Base-by-base conservation (phyloP, 2,888 invertebrate genomes). In the Lysandra coridon region DNA sequence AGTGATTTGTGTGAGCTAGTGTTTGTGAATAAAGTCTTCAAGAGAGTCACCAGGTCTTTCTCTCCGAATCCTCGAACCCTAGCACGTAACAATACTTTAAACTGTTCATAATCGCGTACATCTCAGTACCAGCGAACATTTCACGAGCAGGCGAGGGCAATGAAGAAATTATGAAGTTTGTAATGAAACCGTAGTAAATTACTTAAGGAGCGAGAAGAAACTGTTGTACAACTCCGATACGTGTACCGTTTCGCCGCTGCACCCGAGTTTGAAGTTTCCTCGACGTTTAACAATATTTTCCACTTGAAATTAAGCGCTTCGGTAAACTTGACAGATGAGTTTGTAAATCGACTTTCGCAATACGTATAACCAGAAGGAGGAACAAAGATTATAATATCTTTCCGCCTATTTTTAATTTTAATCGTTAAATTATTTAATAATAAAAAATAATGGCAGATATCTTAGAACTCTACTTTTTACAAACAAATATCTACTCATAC, bases 121-220 rank as follows among this genome's bases (percentile, higher is more conserved):
- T 62, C 60, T 6, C n/a, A 62, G 23, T 23, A 23, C 0, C 69
- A 33, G 33, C 12, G 33, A 69, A 69, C 69, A 69, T 33, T 69
- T 33, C 14, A 69, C 33, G 14, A 14, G n/a, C 49, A 75, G 23
- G 23, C 57, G 57, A 57, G 57, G 3, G 73, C 17, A 23, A 76
- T 49, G 49, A 30, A 57, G 57, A 76, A 80, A 81, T 82, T 81
- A 81, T 80, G 79, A 80, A 69, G 78, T 78, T 62, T 77, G 75
- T 79, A 80, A 80, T 79, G 80, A 80, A 81, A 81, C 81, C 79
- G 75, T 53, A 30, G 44, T 75, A 57, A 57, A 76, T 57, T 76
- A 76, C 57, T 76, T 76, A 33, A 17, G 76, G 30, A 33, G 53
- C 76, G 17, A 76, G 75, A 14, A 75, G 75, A 23, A 44, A 37